Evolutionary conservation across 2,797 vertebrate genomes (phyloP).

Genomic region (Spondyliosoma cantharus): DNA sequence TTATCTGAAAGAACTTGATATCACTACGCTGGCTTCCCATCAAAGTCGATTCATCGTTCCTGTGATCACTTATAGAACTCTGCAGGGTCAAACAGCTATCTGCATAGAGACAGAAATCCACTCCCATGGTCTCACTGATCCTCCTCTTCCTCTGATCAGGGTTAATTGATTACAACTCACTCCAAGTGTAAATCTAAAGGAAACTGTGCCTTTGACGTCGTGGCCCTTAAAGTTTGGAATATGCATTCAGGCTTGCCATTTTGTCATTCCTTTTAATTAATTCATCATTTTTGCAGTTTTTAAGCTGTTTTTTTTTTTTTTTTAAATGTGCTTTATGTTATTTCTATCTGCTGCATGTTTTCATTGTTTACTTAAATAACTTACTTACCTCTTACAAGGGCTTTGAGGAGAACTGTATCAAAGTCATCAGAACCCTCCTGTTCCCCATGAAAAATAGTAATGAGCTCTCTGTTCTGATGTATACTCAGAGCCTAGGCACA

Average conservation of each 20-base stretch:
- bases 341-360: too few species aligned
- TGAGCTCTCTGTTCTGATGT: constrained; percentile 84
- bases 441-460: constrained; percentile 83
- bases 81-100: too few species aligned
- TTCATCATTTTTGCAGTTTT: neutral
- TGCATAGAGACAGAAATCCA: too few species aligned
- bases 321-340: too few species aligned
- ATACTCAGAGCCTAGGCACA: constrained; percentile 84
- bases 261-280: neutral
- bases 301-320: too few species aligned
- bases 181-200: neutral
- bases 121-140: too few species aligned
- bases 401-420: constrained; percentile 88
- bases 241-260: too few species aligned
- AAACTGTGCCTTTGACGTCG: neutral
- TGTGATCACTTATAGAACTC: too few species aligned
- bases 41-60: too few species aligned
- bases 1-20: too few species aligned
- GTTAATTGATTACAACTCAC: too few species aligned
- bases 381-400: constrained; percentile 87
- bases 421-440: constrained; percentile 88
- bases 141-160: neutral
- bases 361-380: neutral
- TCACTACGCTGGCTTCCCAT: too few species aligned
- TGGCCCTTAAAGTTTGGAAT: neutral